phyloP scores from a whole-genome alignment of 2,888 invertebrate genomes.

The Saturnia pavonia region DNA sequence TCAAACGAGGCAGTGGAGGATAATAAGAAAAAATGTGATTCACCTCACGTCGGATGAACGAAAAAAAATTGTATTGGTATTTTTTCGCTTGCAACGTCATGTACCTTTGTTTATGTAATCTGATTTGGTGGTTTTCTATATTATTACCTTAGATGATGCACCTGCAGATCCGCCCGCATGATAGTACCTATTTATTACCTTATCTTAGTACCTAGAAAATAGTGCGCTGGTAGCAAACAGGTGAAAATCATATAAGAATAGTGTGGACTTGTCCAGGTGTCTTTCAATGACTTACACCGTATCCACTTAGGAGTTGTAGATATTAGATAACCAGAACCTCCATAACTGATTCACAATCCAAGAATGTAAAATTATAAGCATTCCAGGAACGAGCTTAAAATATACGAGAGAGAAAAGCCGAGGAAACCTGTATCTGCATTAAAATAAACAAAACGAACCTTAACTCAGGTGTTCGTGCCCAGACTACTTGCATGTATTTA shows the following conservation, averaged over 20 bases:
- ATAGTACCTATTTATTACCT: not conserved
- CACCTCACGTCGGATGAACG: conserved; percentile 67
- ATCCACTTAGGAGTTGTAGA: too few relatives aligned
- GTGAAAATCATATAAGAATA: too few relatives aligned
- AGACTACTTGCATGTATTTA: conserved; percentile 54
- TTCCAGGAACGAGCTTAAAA: not conserved
- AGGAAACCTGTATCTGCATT: conserved; percentile 36
- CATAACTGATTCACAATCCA: not conserved
- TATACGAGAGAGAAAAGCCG: not conserved
- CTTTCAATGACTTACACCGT: too few relatives aligned
- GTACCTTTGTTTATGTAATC: not conserved
- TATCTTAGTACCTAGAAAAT: not conserved
- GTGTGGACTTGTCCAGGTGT: too few relatives aligned
- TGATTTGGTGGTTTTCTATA: not conserved
- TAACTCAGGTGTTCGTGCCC: conserved; percentile 71
- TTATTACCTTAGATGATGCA: not conserved
- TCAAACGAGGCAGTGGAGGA: conserved; percentile 61
- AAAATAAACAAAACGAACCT: conserved; percentile 52
- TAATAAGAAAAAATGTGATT: conserved; percentile 73
- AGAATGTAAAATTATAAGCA: not conserved
- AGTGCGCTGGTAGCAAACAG: too few relatives aligned
- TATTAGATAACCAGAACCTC: not conserved
- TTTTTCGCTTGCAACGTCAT: conserved; percentile 38
- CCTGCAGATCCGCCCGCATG: not conserved
- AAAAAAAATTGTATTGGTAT: conserved; percentile 42